phyloP scores from a whole-genome alignment of 2,797 vertebrate genomes.

The Helostoma temminkii region DNA sequence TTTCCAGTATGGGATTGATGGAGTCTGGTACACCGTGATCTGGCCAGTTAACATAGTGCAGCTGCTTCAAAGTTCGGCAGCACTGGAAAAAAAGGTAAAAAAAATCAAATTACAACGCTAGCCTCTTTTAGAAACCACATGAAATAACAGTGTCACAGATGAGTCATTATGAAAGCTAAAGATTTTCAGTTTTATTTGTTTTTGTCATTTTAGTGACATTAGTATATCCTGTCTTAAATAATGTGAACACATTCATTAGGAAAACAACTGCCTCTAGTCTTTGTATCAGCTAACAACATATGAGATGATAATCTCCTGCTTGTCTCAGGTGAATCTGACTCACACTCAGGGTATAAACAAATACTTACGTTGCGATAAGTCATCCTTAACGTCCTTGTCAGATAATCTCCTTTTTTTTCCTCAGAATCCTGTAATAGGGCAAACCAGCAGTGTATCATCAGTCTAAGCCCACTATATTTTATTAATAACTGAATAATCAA shows the following conservation, averaged over 20 bases:
- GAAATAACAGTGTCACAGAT: background rate
- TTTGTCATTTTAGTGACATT: background rate
- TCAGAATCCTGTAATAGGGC: slow-evolving; percentile 86
- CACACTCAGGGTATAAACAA: slow-evolving; percentile 36
- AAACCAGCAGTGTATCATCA: background rate
- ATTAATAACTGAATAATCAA: background rate
- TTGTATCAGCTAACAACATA: slow-evolving; percentile 31
- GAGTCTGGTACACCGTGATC: slow-evolving; percentile 94
- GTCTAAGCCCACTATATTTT: background rate
- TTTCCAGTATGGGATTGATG: slow-evolving; percentile 91
- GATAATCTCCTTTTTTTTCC: slow-evolving; percentile 89
- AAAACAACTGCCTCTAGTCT: background rate
- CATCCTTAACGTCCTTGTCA: slow-evolving; percentile 87
- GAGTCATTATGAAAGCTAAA: background rate
- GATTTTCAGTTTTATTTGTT: too few relatives aligned
- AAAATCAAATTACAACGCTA: background rate
- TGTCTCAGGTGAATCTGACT: slow-evolving; percentile 27
- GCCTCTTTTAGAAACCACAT: background rate
- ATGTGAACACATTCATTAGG: background rate
- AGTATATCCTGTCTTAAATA: background rate
- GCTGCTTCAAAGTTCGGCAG: slow-evolving; percentile 88
- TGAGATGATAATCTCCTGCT: slow-evolving; percentile 25
- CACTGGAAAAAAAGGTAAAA: slow-evolving; percentile 74
- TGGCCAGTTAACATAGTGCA: slow-evolving; percentile 97
- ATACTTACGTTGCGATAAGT: slow-evolving; percentile 80